These are phyloP conservation scores for Drosophila auraria DNA, from an alignment of 1,140 invertebrate species.

Conservation along the genomic window DNA sequence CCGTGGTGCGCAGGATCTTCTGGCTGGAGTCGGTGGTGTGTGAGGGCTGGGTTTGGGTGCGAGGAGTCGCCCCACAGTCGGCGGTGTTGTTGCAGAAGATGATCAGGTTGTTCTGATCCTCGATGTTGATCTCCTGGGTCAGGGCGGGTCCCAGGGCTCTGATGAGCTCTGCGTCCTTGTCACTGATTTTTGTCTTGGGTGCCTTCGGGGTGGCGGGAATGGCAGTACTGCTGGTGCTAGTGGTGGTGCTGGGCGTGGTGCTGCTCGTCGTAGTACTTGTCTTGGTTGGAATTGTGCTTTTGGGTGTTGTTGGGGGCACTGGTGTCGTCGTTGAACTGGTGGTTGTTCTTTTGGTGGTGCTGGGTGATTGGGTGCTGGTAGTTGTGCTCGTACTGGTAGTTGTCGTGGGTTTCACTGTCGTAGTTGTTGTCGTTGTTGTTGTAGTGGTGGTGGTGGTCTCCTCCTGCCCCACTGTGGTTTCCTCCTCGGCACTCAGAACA, in stretches of 20 bases:
- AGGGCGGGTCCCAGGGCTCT: constrained; percentile 66
- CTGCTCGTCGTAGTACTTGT: constrained; percentile 9
- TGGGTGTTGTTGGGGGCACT: constrained; percentile 6
- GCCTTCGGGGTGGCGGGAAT: constrained; percentile 9
- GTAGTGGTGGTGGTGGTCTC: constrained; percentile 49
- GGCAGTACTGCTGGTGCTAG: constrained; percentile 7
- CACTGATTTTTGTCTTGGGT: constrained; percentile 52
- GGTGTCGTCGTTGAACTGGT: constrained; percentile 20
- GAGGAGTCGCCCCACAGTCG: constrained; percentile 55
- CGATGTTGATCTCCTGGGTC: constrained; percentile 73
- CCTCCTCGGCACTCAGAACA: constrained; percentile 84
- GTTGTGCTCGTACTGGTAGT: constrained; percentile 49
- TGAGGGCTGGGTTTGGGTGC: constrained; percentile 39
- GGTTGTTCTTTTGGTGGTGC: constrained; percentile 35
- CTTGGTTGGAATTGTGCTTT: constrained; percentile 19
- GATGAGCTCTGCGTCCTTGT: constrained; percentile 69
- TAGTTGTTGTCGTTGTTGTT: constrained; percentile 34
- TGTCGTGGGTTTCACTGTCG: constrained; percentile 32
- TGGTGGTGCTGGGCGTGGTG: constrained; percentile 18
- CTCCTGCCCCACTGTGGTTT: constrained; percentile 61
- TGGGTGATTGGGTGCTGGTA: constrained; percentile 11
- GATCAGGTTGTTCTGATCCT: constrained; percentile 77
- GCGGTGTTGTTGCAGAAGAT: constrained; percentile 78
- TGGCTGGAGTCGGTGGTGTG: constrained; percentile 67
- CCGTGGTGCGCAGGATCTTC: constrained; percentile 70